A percentile compares a stretch with the other conserved stretches of the same genome.
Conservation (phyloP, 2,797 vertebrate species). For the Liparis tanakae region DNA sequence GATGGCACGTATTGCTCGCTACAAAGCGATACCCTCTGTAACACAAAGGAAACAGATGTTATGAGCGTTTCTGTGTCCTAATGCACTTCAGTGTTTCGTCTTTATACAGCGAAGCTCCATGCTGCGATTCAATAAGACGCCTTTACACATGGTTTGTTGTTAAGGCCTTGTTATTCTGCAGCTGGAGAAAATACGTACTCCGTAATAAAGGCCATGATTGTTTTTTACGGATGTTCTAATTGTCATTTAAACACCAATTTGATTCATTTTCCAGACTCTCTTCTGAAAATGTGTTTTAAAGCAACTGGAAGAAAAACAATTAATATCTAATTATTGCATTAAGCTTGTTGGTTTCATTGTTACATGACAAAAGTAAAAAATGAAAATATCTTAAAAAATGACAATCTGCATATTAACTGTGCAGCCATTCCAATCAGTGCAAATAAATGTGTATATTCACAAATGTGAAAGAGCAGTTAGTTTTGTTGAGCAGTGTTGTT, state of each 20-base stretch:
- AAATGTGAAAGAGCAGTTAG: neutral
- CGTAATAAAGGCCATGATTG: constrained; percentile 22
- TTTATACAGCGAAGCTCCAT: constrained; percentile 33
- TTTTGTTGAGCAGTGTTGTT: neutral
- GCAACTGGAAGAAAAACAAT: neutral
- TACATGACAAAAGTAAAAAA: neutral
- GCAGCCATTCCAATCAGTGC: neutral
- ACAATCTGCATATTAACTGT: constrained; percentile 7
- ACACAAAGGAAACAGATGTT: constrained; percentile 76
- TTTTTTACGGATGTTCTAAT: constrained; percentile 30
- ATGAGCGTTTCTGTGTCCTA: constrained; percentile 64
- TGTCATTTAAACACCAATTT: constrained; percentile 39
- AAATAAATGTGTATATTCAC: neutral
- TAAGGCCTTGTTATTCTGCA: constrained; percentile 35
- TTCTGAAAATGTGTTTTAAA: constrained; percentile 17
- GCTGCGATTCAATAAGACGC: constrained; percentile 36
- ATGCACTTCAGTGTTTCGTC: constrained; percentile 56
- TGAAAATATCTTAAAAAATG: neutral
- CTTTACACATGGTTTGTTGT: constrained; percentile 37
- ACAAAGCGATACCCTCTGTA: constrained; percentile 70
- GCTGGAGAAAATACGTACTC: constrained; percentile 33
- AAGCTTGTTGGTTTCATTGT: constrained; percentile 1
- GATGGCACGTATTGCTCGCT: constrained; percentile 69
- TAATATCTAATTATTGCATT: neutral
- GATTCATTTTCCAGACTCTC: constrained; percentile 28